These are phyloP conservation scores for Panonychus citri DNA, from an alignment of 1,140 invertebrate species.

Conservation along the genomic window DNA sequence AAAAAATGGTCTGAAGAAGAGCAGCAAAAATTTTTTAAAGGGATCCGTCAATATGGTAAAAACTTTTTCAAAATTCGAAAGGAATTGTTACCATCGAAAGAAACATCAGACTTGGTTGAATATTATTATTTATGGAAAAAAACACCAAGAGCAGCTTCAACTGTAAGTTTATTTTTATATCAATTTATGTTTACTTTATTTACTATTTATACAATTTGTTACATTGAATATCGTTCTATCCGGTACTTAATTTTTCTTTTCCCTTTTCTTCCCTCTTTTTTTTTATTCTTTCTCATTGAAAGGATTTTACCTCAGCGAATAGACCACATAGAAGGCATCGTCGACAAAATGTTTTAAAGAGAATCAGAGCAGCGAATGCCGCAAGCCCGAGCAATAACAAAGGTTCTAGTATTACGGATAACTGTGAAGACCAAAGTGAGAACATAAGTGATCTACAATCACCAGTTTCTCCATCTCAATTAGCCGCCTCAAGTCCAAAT, in stretches of 20 bases:
- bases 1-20: constrained; percentile 96
- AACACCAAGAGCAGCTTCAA: constrained; percentile 51
- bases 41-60: constrained; percentile 89
- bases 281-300: background rate
- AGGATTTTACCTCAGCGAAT: background rate
- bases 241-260: background rate
- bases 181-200: background rate
- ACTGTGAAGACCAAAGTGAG: background rate
- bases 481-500: background rate
- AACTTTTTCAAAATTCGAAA: constrained; percentile 96
- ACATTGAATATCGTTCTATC: too few species aligned
- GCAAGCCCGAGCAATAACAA: background rate
- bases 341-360: constrained; percentile 59
- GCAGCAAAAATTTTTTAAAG: constrained; percentile 91
- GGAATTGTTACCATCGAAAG: constrained; percentile 82
- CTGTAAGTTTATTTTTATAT: constrained; percentile 38
- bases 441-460: background rate
- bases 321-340: constrained; percentile 60
- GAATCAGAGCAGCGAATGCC: constrained; percentile 39
- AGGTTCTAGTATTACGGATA: background rate
- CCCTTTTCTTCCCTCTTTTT: background rate
- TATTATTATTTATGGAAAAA: constrained; percentile 99
- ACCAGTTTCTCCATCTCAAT: background rate
- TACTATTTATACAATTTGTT: too few species aligned
- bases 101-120: constrained; percentile 85